Conservation (phyloP, 1,140 invertebrate species). For the Macrotrachela quadricornifera region DNA sequence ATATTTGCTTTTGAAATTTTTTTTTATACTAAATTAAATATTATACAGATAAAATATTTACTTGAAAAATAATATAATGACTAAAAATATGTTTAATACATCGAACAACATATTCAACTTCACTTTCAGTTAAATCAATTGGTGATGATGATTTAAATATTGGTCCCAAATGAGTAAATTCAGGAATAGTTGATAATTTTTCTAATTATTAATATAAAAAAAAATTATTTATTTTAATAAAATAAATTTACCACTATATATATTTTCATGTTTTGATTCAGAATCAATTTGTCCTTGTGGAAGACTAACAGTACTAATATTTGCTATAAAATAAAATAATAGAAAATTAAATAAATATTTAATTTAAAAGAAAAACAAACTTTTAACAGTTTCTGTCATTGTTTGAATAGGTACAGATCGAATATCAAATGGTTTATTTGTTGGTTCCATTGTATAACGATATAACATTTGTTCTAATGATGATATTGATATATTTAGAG, state of each 20-base stretch:
- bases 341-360: too few relatives aligned
- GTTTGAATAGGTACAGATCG: constrained; percentile 55
- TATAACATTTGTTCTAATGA: constrained; percentile 62
- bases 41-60: constrained; percentile 16
- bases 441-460: constrained; percentile 52
- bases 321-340: too few relatives aligned
- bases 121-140: constrained; percentile 81
- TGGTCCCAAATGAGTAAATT: constrained; percentile 40
- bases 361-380: too few relatives aligned
- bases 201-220: too few relatives aligned
- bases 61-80: constrained; percentile 59
- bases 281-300: too few relatives aligned
- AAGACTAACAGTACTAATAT: too few relatives aligned
- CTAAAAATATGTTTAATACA: constrained; percentile 80
- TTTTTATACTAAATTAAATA: background rate
- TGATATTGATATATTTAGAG: constrained; percentile 50
- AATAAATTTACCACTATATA: too few relatives aligned
- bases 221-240: too few relatives aligned
- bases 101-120: constrained; percentile 88
- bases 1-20: background rate
- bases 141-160: constrained; percentile 69
- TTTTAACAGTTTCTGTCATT: too few relatives aligned
- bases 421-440: constrained; percentile 62
- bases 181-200: too few relatives aligned
- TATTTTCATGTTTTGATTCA: too few relatives aligned